These are phyloP conservation scores for Thymelicus acteon DNA, from an alignment of 2,888 invertebrate genomes.

Conservation along the genomic window DNA sequence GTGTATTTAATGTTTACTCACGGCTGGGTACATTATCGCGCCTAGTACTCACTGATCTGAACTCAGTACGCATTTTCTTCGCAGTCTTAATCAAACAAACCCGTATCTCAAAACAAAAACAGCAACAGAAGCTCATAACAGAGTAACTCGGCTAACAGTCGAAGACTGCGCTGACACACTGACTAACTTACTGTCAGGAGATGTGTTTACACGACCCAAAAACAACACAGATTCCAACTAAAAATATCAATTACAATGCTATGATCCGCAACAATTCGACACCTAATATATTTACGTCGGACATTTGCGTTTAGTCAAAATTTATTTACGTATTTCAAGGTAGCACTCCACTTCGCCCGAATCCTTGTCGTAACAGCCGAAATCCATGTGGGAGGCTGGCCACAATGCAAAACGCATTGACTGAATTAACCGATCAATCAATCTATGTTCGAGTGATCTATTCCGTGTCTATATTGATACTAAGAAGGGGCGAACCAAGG, in stretches of 20 bases:
- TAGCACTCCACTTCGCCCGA: slow-evolving; percentile 89
- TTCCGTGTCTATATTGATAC: slow-evolving; percentile 74
- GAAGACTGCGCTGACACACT: slow-evolving; percentile 73
- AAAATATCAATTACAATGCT: slow-evolving; percentile 83
- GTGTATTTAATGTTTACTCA: slow-evolving; percentile 63
- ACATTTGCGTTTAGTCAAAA: slow-evolving; percentile 69
- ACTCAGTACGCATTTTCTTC: slow-evolving; percentile 66
- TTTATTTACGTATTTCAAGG: slow-evolving; percentile 88
- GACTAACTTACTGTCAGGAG: slow-evolving; percentile 74
- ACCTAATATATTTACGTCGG: slow-evolving; percentile 62
- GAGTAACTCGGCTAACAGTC: slow-evolving; percentile 68
- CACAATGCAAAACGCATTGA: slow-evolving; percentile 65
- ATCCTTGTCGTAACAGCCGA: slow-evolving; percentile 87
- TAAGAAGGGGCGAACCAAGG: slow-evolving; percentile 70
- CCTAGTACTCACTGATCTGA: slow-evolving; percentile 69
- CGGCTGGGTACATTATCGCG: slow-evolving; percentile 78
- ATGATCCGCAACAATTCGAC: slow-evolving; percentile 71
- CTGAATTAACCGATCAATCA: slow-evolving; percentile 53
- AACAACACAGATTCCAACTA: slow-evolving; percentile 79
- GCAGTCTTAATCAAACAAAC: slow-evolving; percentile 36
- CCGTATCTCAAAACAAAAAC: slow-evolving; percentile 43
- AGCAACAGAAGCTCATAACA: slow-evolving; percentile 61
- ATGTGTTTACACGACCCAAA: slow-evolving; percentile 83
- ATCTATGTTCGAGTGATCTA: slow-evolving; percentile 67
- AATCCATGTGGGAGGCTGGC: slow-evolving; percentile 80